Evolutionary conservation across 2,113 vertebrate genomes (phyloP).

Genomic region (Oreochromis tanganicae): DNA sequence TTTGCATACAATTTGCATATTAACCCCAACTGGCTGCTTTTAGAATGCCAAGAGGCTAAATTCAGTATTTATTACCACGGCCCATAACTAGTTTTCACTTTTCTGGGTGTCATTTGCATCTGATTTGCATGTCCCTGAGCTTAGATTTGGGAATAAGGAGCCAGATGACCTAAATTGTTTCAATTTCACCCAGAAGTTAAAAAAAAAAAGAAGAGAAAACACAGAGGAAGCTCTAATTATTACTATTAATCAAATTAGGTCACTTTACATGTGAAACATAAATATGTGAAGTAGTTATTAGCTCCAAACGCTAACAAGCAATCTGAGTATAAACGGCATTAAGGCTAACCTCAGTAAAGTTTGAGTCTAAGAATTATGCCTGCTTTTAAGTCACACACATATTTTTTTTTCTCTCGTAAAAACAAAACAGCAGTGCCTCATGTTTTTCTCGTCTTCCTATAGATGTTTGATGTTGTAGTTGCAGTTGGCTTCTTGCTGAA

Average conservation of each 20-base stretch:
- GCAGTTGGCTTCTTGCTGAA: not conserved
- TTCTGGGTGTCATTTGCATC: conserved; percentile 65
- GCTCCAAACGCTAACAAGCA: not conserved
- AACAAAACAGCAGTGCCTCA: not conserved
- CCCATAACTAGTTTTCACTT: conserved; percentile 69
- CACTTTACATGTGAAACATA: conserved; percentile 43
- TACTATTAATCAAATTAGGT: conserved; percentile 70
- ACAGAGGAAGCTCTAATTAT: conserved; percentile 57
- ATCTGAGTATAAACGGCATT: not conserved
- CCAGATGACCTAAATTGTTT: conserved; percentile 75
- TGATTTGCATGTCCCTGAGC: conserved; percentile 71
- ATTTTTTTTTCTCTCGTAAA: not conserved
- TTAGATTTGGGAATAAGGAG: conserved; percentile 65
- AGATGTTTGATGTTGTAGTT: not conserved
- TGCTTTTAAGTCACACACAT: not conserved
- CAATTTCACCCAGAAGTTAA: conserved; percentile 54
- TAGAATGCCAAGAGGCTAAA: conserved; percentile 76
- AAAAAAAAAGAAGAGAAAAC: not conserved
- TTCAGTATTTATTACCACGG: conserved; percentile 72
- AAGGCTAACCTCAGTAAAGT: not conserved
- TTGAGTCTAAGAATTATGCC: no score
- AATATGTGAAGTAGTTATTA: conserved; percentile 37
- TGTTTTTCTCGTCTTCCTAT: not conserved
- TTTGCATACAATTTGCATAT: conserved; percentile 76
- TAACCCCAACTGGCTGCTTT: conserved; percentile 69